phyloP scores from a whole-genome alignment of 23 tunicate genomes.

The Corella eumyota region DNA sequence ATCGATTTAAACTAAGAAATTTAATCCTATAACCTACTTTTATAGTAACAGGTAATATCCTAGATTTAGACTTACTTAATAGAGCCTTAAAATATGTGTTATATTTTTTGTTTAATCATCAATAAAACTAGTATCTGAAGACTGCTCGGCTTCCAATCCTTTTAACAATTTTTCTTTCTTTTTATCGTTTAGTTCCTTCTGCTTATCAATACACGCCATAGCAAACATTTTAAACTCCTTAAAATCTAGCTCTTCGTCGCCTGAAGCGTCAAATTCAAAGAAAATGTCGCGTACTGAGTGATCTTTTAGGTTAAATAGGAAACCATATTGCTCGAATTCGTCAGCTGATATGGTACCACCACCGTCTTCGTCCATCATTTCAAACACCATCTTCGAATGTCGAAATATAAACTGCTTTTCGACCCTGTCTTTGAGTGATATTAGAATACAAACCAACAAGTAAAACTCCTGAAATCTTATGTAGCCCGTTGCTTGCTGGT shows the following conservation, averaged over 20 bases:
- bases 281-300: constrained; percentile 88
- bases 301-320: constrained; percentile 86
- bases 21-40: too few relatives aligned
- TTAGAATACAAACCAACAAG: constrained; percentile 56
- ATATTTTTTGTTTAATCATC: too few relatives aligned
- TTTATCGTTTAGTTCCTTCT: constrained; percentile 59
- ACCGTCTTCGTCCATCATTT: constrained; percentile 97
- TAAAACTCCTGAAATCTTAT: constrained; percentile 80
- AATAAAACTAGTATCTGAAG: too few relatives aligned
- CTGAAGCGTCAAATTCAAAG: constrained; percentile 90
- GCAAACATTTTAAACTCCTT: constrained; percentile 96
- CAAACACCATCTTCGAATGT: constrained; percentile 88
- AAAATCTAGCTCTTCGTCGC: constrained; percentile 91
- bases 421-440: constrained; percentile 80
- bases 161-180: constrained; percentile 42
- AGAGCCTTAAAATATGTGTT: too few relatives aligned
- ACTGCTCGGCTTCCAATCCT: constrained; percentile 4
- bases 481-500: constrained; percentile 73
- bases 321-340: constrained; percentile 88
- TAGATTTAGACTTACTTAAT: too few relatives aligned
- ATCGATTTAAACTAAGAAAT: too few relatives aligned
- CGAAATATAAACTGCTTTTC: constrained; percentile 89
- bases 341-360: constrained; percentile 94
- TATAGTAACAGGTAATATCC: too few relatives aligned
- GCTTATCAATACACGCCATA: constrained; percentile 91